phyloP scores from a whole-genome alignment of 2,797 vertebrate genomes.

The Brachymystax lenok region DNA sequence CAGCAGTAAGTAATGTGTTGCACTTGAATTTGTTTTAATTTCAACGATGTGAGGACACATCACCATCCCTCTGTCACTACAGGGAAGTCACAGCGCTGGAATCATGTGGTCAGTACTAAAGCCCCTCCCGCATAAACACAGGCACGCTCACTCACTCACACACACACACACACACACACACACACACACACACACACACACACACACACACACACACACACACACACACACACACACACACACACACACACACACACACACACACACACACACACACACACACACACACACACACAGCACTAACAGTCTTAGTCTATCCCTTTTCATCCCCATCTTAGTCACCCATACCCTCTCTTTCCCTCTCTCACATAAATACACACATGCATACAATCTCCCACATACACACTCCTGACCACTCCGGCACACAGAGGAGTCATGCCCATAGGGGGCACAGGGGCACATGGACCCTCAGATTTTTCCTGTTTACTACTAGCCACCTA shows the following conservation, averaged over 20 bases:
- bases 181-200: not conserved
- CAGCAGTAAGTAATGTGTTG: not conserved
- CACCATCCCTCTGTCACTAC: not conserved
- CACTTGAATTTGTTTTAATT: slow-evolving; percentile 2
- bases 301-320: not conserved
- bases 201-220: not conserved
- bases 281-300: not conserved
- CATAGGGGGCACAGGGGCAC: too few species aligned
- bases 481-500: too few species aligned
- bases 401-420: not conserved
- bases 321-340: slow-evolving; percentile 6
- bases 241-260: not conserved
- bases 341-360: not conserved
- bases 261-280: not conserved
- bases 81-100: not conserved
- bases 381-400: not conserved
- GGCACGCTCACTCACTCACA: slow-evolving; percentile 13
- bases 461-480: too few species aligned
- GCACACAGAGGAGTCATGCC: too few species aligned
- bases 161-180: slow-evolving; percentile 15
- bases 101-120: slow-evolving; percentile 3
- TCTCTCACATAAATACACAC: not conserved
- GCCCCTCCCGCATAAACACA: not conserved
- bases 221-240: not conserved
- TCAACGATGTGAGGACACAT: slow-evolving; percentile 3